Conservation (phyloP, 2,797 vertebrate genomes). For the Anabacerthia variegaticeps region DNA sequence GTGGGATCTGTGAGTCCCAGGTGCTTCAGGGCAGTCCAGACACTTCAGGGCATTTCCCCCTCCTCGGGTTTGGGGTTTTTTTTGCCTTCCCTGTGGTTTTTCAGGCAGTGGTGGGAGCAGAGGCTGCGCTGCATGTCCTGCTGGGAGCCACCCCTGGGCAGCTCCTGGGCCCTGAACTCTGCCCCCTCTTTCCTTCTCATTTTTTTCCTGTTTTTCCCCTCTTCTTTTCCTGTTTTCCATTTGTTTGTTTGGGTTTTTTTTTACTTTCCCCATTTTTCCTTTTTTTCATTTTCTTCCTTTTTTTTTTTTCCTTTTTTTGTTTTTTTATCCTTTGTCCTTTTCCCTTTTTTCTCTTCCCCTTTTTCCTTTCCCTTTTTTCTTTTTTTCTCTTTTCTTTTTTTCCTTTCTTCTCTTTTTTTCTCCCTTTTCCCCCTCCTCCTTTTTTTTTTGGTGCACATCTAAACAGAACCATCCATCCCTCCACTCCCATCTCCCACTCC, state of each 20-base stretch:
- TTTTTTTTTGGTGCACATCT: neutral
- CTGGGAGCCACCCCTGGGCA: neutral
- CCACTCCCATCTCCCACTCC: neutral
- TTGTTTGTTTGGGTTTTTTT: neutral
- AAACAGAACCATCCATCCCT: neutral
- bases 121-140: neutral
- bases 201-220: fast-evolving
- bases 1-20: fast-evolving
- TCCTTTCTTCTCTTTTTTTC: fast-evolving
- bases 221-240: fast-evolving
- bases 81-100: neutral
- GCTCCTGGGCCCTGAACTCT: neutral
- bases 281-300: neutral
- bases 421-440: fast-evolving
- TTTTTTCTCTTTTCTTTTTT: fast-evolving
- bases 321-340: neutral
- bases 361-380: fast-evolving
- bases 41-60: neutral
- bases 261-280: neutral
- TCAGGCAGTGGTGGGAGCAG: neutral
- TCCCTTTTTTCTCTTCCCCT: fast-evolving
- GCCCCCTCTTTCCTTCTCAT: too few relatives aligned
- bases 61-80: fast-evolving
- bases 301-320: too few relatives aligned
- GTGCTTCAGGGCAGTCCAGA: neutral